phyloP scores from a whole-genome alignment of 2,888 invertebrate species.

The Apoda limacodes region DNA sequence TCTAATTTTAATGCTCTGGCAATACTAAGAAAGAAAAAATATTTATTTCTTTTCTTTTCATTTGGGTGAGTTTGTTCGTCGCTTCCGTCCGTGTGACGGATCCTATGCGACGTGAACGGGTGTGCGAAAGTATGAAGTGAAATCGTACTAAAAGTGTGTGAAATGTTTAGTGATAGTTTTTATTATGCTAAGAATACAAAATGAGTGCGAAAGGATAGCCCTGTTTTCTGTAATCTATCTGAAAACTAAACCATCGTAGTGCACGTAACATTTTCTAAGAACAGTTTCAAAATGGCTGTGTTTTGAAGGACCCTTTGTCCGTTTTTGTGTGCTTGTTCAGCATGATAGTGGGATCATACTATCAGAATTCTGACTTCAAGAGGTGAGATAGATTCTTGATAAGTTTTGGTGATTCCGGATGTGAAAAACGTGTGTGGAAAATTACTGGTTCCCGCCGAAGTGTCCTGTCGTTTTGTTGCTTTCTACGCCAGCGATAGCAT shows the following conservation, averaged over 20 bases:
- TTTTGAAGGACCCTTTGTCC: slow-evolving; percentile 77
- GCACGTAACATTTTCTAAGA: slow-evolving; percentile 63
- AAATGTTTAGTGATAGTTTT: slow-evolving; percentile 67
- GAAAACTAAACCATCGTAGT: slow-evolving; percentile 44
- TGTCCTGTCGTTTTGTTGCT: slow-evolving; percentile 51
- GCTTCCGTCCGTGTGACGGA: slow-evolving; percentile 55
- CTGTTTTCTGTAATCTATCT: slow-evolving; percentile 31
- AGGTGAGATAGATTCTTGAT: slow-evolving; percentile 64
- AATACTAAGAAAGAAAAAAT: slow-evolving; percentile 32
- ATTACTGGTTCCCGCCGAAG: slow-evolving; percentile 53
- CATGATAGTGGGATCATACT: slow-evolving; percentile 76
- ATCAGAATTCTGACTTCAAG: slow-evolving; percentile 71
- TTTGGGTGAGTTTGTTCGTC: slow-evolving; percentile 51
- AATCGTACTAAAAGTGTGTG: slow-evolving; percentile 65
- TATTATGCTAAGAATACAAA: slow-evolving; percentile 57
- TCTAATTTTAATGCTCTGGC: slow-evolving; percentile 22
- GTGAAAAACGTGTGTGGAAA: slow-evolving; percentile 45
- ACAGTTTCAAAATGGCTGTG: slow-evolving; percentile 79
- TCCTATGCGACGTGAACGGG: slow-evolving; percentile 60
- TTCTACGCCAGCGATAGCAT: slow-evolving; percentile 55
- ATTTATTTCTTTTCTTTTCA: too few relatives aligned
- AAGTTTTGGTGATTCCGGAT: slow-evolving; percentile 27
- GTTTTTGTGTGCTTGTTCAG: slow-evolving; percentile 73
- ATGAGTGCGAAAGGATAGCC: slow-evolving; percentile 65
- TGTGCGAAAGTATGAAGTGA: slow-evolving; percentile 69